Conservation (phyloP, 2,888 invertebrate species). For the Tetranychus truncatus region DNA sequence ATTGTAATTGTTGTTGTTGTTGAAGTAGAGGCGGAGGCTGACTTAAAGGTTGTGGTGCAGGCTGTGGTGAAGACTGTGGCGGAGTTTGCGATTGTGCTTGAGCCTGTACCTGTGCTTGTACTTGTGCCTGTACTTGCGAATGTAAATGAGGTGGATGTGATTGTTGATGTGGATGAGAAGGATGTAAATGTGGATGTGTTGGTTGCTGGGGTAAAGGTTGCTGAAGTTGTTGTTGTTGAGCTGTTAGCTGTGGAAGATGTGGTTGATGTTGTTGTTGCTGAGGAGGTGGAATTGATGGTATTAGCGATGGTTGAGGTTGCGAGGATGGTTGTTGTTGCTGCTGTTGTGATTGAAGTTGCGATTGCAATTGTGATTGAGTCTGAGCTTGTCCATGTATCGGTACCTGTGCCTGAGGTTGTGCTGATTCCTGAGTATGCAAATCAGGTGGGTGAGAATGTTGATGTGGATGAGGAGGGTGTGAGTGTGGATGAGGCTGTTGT, state of each 20-base stretch:
- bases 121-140: background rate
- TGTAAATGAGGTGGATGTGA: background rate
- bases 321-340: background rate
- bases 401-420: too few species aligned
- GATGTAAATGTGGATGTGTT: background rate
- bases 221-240: background rate
- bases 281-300: background rate
- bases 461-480: background rate
- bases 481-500: background rate
- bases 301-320: background rate
- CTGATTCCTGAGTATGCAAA: background rate
- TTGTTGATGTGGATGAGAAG: background rate
- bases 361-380: background rate
- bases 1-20: slow-evolving; percentile 18
- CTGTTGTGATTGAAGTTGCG: background rate
- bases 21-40: slow-evolving; percentile 14
- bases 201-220: background rate
- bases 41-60: background rate
- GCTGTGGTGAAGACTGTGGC: background rate
- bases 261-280: background rate
- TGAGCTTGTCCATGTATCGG: background rate
- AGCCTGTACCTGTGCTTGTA: background rate
- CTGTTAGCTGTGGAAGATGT: background rate
- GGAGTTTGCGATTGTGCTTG: background rate
- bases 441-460: background rate